Evolutionary conservation across 2,888 invertebrate genomes (phyloP), one percentile per base, ranked within the genome.

Genomic region (Sminthurides aquaticus): DNA sequence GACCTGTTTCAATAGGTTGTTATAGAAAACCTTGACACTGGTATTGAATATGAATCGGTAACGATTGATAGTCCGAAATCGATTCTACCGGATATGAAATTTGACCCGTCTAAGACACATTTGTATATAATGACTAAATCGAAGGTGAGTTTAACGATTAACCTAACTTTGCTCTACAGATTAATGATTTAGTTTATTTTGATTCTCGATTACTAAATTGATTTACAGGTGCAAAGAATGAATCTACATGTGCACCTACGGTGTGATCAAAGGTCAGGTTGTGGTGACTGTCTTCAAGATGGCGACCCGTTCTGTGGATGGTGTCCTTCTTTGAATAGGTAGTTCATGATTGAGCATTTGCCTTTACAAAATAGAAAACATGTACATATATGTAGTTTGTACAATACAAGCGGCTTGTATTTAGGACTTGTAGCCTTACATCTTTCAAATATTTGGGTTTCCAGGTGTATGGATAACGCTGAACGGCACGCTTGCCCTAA

Each of bases 221-320:
- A n/a, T n/a, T n/a, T n/a, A n/a, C n/a, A n/a, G n/a, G 22, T 62
- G 5, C 26, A 62, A 48, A 20, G 49, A 49, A 8, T 28, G 1
- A 62, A 62, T 48, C 5, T 62, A 1, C 29, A 3, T 1, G 49
- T 49, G 49, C 57, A 57, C 34, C 24, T 43, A 18, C 55, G 55
- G 1, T 63, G 63, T 24, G 11, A 18, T 1, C 34, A 28, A 27
- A n/a, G 24, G 22, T 15, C 49, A 1, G 49, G 26, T 26, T 63
- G 63, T 24, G 28, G 25, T 1, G 63, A 63, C n/a, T 63, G 63
- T 24, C 25, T 48, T 1, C 34, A 56, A 25, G 20, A 49, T 27
- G n/a, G 26, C 18, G 63, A 63, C 28, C 63, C 63, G 25, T 63
- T 57, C 24, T 63, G 63, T 57, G 63, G 57, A 1, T 63, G 63